phyloP scores from a whole-genome alignment of 2,113 vertebrate genomes.

The Scortum barcoo region DNA sequence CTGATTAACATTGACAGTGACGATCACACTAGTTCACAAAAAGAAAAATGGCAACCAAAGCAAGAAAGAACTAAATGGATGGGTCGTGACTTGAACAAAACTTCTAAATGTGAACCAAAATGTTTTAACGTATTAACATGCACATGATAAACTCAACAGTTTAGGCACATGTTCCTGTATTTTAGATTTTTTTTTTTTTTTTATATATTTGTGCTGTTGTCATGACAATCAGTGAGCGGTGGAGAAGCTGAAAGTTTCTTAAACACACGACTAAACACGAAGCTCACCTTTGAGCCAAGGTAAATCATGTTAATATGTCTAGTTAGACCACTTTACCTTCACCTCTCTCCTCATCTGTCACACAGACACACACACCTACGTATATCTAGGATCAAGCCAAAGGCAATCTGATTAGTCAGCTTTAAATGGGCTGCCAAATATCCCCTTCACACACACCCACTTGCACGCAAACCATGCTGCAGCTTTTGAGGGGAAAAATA shows the following conservation, averaged over 20 bases:
- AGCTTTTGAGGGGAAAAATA: slow-evolving; percentile 29
- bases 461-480: slow-evolving; percentile 39
- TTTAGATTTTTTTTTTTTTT: background rate
- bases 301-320: slow-evolving; percentile 39
- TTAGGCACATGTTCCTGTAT: background rate
- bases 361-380: slow-evolving; percentile 34
- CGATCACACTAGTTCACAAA: background rate
- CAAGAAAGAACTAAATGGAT: background rate
- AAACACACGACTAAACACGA: background rate
- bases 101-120: too few relatives aligned
- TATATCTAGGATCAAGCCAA: slow-evolving; percentile 55
- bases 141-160: background rate
- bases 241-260: background rate
- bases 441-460: slow-evolving; percentile 58
- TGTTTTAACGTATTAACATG: too few relatives aligned
- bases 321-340: slow-evolving; percentile 38
- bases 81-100: too few relatives aligned
- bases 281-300: slow-evolving; percentile 10
- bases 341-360: slow-evolving; percentile 34
- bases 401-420: slow-evolving; percentile 79
- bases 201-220: background rate
- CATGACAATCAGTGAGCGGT: background rate
- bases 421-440: slow-evolving; percentile 72
- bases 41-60: background rate
- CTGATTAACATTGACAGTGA: background rate